These are phyloP conservation scores for Orbicella faveolata DNA, from an alignment of 64 coral and sea anemone genomes.

Conservation along the genomic window DNA sequence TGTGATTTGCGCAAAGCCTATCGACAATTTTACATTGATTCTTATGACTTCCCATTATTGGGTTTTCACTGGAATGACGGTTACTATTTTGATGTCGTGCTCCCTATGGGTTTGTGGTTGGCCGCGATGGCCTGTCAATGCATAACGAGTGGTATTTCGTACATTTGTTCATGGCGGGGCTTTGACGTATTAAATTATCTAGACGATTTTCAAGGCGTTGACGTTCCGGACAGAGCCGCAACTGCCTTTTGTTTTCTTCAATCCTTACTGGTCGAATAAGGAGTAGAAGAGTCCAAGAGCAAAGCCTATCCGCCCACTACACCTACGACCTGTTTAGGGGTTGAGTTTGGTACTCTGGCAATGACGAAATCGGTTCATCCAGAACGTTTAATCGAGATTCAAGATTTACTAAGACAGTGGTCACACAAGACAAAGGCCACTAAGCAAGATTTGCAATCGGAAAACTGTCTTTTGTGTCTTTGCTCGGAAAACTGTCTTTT, in stretches of 20 bases:
- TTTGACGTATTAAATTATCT: slow-evolving; percentile 56
- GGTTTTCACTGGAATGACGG: slow-evolving; percentile 32
- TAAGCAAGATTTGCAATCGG: slow-evolving; percentile 6
- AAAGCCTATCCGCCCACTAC: slow-evolving; percentile 45
- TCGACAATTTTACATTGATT: slow-evolving; percentile 36
- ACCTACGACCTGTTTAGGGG: slow-evolving; percentile 35
- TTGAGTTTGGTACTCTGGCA: slow-evolving; percentile 34
- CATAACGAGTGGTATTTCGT: slow-evolving; percentile 26
- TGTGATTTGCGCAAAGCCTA: slow-evolving; percentile 30
- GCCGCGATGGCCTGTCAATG: slow-evolving; percentile 56
- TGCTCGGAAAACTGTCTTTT: slow-evolving; percentile 27
- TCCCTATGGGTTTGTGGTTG: slow-evolving; percentile 40
- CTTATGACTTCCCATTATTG: slow-evolving; percentile 27
- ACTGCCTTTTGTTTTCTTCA: slow-evolving; percentile 23
- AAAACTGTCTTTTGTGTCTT: no score
- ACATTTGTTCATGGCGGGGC: slow-evolving; percentile 22
- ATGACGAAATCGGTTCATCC: slow-evolving; percentile 40
- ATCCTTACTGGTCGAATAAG: slow-evolving; percentile 10
- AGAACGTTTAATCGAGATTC: slow-evolving; percentile 10
- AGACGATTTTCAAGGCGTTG: slow-evolving; percentile 55
- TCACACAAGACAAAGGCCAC: neutral
- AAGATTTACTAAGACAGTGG: neutral
- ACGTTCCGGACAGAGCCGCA: slow-evolving; percentile 11
- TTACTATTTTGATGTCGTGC: slow-evolving; percentile 49
- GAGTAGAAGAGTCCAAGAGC: slow-evolving; percentile 18